A percentile compares a stretch with the other conserved stretches of the same genome.
Evolutionary conservation across 2,888 invertebrate genomes (phyloP).

Genomic region (Pristionchus fissidentatus): DNA sequence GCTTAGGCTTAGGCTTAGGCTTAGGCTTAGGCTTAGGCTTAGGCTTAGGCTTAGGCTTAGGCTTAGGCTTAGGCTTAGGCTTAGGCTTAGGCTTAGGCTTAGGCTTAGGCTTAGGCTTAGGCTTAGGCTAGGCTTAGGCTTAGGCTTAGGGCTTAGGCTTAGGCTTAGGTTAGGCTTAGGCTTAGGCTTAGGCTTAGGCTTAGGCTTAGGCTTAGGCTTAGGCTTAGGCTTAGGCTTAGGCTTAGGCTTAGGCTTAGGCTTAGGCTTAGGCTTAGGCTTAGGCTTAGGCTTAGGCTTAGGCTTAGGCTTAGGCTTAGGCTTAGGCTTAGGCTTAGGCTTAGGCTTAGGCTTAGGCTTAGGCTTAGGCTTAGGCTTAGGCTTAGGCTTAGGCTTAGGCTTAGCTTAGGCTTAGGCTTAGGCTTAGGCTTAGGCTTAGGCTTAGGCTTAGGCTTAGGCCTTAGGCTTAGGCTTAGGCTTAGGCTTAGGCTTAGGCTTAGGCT

Average conservation of each 20-base stretch:
- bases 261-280: slow-evolving; percentile 31
- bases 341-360: slow-evolving; percentile 31
- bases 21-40: slow-evolving; percentile 31
- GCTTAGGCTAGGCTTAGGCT: slow-evolving; percentile 30
- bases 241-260: slow-evolving; percentile 31
- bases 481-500: slow-evolving; percentile 31
- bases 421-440: slow-evolving; percentile 30
- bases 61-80: slow-evolving; percentile 31
- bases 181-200: slow-evolving; percentile 30
- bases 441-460: slow-evolving; percentile 31
- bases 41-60: slow-evolving; percentile 30
- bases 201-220: slow-evolving; percentile 31
- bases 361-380: slow-evolving; percentile 31
- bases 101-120: slow-evolving; percentile 31
- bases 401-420: slow-evolving; percentile 31
- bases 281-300: slow-evolving; percentile 31
- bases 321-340: slow-evolving; percentile 31
- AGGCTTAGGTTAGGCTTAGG: slow-evolving; percentile 25
- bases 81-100: slow-evolving; percentile 31
- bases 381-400: slow-evolving; percentile 31
- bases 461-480: slow-evolving; percentile 31
- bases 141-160: slow-evolving; percentile 31
- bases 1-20: slow-evolving; percentile 31
- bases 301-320: slow-evolving; percentile 31
- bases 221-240: slow-evolving; percentile 31